Evolutionary conservation across 1,140 invertebrate species (phyloP).

Genomic region (Drosophila ficusphila): DNA sequence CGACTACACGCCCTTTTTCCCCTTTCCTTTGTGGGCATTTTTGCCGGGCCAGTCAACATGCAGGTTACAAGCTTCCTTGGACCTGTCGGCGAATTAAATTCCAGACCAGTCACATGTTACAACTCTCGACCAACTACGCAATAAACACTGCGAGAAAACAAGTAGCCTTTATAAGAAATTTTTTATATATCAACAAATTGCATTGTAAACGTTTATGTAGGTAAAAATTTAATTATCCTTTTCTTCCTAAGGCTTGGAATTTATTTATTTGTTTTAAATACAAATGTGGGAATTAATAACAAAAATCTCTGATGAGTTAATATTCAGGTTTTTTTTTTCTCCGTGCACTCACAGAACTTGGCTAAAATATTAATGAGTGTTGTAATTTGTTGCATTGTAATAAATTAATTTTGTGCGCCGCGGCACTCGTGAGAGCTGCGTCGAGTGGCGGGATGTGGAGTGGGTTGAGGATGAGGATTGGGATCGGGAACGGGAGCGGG

Average conservation of each 20-base stretch:
- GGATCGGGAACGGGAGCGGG: constrained; percentile 26
- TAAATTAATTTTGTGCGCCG: constrained; percentile 80
- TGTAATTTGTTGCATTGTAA: constrained; percentile 82
- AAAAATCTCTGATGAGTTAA: no score
- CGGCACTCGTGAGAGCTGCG: constrained; percentile 57
- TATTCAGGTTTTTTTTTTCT: constrained; percentile 1
- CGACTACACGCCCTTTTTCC: constrained; percentile 30
- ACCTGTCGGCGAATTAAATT: constrained; percentile 51
- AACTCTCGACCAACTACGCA: constrained; percentile 35
- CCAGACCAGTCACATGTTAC: constrained; percentile 39
- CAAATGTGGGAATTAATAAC: no score
- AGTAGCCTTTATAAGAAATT: no score
- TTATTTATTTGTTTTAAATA: no score
- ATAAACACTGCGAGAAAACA: neutral
- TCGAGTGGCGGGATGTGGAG: constrained; percentile 22
- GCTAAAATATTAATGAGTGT: constrained; percentile 80
- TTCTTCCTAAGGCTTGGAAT: no score
- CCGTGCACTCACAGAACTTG: constrained; percentile 53
- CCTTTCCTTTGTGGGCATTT: neutral
- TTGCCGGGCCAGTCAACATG: constrained; percentile 32
- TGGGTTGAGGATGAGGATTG: no score
- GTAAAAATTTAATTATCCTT: no score
- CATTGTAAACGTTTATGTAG: no score
- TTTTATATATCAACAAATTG: no score
- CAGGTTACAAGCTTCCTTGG: constrained; percentile 49